Percentiles rank a stretch among this genome's conserved stretches.
Evolutionary conservation across 2,888 invertebrate species (phyloP).

Genomic region (Mythimna ferrago): DNA sequence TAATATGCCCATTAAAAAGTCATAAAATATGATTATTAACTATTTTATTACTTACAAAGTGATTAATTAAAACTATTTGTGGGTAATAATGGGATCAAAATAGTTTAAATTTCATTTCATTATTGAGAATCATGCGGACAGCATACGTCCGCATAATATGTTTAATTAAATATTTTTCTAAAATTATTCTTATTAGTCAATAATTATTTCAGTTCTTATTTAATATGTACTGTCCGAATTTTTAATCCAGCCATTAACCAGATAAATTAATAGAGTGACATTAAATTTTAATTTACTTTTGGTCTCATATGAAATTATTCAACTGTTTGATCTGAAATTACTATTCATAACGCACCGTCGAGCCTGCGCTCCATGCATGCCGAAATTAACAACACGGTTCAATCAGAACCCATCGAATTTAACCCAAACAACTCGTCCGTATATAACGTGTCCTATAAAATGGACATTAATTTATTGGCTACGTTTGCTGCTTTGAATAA

Average conservation of each 20-base stretch:
- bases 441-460: conserved; percentile 23
- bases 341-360: conserved; percentile 37
- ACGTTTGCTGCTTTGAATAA: conserved; percentile 25
- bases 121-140: neutral
- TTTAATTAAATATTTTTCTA: neutral
- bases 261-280: conserved; percentile 8
- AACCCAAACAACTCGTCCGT: conserved; percentile 16
- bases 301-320: conserved; percentile 19
- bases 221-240: neutral
- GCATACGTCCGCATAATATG: no score
- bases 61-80: neutral
- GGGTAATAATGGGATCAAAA: rapidly evolving
- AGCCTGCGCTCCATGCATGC: conserved; percentile 14
- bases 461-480: conserved; percentile 19
- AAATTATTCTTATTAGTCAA: neutral
- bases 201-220: neutral
- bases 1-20: conserved; percentile 11
- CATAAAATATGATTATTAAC: neutral
- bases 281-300: conserved; percentile 23
- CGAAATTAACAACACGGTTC: conserved; percentile 32
- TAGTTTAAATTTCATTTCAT: neutral
- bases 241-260: neutral
- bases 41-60: neutral
- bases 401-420: conserved; percentile 36
- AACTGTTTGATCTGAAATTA: conserved; percentile 33